Evolutionary conservation across 1,140 invertebrate species (phyloP).

Genomic region (Drosophila busckii): DNA sequence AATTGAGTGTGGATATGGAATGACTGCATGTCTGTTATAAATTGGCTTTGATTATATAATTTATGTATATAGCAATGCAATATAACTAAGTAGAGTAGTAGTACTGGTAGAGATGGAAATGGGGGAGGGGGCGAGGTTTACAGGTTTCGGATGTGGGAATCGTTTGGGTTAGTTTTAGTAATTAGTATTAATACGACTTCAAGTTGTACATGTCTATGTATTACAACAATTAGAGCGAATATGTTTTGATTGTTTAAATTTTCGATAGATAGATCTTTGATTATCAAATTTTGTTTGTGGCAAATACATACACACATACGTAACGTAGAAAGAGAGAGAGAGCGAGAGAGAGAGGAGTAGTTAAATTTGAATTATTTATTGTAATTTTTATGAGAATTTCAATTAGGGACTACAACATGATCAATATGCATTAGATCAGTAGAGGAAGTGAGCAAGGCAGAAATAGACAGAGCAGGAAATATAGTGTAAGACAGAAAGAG

Average conservation of each 20-base stretch:
- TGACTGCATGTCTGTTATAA: constrained; percentile 17
- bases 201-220: constrained; percentile 46
- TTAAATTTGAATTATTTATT: constrained; percentile 12
- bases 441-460: constrained; percentile 1
- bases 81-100: no score
- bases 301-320: constrained; percentile 53
- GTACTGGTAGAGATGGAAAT: no score
- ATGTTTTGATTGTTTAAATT: constrained; percentile 5
- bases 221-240: constrained; percentile 58
- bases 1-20: constrained; percentile 13
- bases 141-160: no score
- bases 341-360: constrained; percentile 9
- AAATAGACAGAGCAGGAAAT: background rate
- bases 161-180: no score
- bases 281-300: constrained; percentile 15
- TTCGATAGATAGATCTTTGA: no score
- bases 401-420: constrained; percentile 53
- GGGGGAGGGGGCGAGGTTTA: no score
- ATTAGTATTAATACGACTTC: constrained; percentile 17
- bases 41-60: constrained; percentile 12
- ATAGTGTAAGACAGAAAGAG: background rate
- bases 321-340: constrained; percentile 19
- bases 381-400: constrained; percentile 38
- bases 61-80: background rate
- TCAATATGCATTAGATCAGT: constrained; percentile 41